Conservation (phyloP, 1,140 invertebrate genomes). For the Hormaphis cornu region DNA sequence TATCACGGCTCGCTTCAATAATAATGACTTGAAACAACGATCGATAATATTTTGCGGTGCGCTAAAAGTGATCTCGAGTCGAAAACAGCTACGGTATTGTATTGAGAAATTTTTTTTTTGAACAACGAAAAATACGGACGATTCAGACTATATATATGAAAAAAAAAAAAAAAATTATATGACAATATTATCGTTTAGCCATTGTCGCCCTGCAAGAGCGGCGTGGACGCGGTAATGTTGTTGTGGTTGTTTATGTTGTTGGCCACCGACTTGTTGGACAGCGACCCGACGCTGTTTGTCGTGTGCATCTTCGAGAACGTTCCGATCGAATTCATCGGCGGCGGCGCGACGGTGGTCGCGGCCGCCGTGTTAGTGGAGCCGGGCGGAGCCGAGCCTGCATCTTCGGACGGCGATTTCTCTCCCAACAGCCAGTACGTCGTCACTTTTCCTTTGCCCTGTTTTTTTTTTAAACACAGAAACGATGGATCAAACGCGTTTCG, state of each 20-base stretch:
- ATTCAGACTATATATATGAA: too few species aligned
- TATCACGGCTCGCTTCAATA: too few species aligned
- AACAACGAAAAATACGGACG: too few species aligned
- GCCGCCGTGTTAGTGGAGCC: background rate
- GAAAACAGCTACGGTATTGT: too few species aligned
- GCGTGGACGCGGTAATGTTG: slow-evolving; percentile 38
- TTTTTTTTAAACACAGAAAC: background rate
- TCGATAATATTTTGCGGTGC: too few species aligned
- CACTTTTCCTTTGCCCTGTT: slow-evolving; percentile 80
- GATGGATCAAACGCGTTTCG: too few species aligned
- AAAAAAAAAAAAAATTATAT: too few species aligned
- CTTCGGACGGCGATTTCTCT: slow-evolving; percentile 44
- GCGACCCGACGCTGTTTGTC: slow-evolving; percentile 8
- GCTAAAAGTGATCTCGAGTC: too few species aligned
- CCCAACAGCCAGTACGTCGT: slow-evolving; percentile 85
- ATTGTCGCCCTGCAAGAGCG: slow-evolving; percentile 38
- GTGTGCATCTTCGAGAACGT: slow-evolving; percentile 21
- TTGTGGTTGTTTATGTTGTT: slow-evolving; percentile 36
- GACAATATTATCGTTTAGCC: slow-evolving; percentile 24
- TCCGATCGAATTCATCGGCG: background rate
- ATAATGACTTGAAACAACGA: too few species aligned
- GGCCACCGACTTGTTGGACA: slow-evolving; percentile 33
- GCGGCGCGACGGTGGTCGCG: background rate
- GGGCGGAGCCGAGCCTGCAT: background rate
- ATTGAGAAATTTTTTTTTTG: too few species aligned